A percentile compares a stretch with the other conserved stretches of the same genome.
phyloP scores from a whole-genome alignment of 2,113 vertebrate species.

The Bombycilla garrulus region DNA sequence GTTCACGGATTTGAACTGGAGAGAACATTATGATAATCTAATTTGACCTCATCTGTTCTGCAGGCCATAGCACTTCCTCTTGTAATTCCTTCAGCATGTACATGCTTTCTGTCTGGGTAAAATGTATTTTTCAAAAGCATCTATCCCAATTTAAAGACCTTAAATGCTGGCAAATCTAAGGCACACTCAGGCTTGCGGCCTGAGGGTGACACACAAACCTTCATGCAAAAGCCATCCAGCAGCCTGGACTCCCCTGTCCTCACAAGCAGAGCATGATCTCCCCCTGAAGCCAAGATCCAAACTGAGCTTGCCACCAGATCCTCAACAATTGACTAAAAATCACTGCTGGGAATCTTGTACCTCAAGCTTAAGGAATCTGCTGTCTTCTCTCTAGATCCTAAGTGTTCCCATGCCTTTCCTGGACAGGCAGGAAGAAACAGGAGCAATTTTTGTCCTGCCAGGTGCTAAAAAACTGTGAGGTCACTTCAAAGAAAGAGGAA shows the following conservation, averaged over 20 bases:
- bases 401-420: background rate
- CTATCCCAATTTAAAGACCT: background rate
- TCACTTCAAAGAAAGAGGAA: background rate
- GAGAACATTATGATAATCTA: constrained; percentile 37
- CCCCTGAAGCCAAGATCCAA: background rate
- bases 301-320: background rate
- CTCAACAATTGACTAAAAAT: background rate
- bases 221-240: background rate
- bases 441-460: background rate
- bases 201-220: background rate
- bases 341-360: background rate
- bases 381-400: background rate
- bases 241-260: background rate
- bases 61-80: constrained; percentile 33
- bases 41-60: constrained; percentile 7
- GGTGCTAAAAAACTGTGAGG: background rate
- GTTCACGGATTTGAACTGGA: background rate
- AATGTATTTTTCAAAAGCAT: background rate
- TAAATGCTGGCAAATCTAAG: background rate
- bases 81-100: background rate
- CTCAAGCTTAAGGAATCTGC: background rate
- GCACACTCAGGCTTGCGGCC: background rate
- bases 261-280: background rate
- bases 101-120: background rate
- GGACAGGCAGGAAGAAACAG: background rate